A percentile compares a stretch with the other conserved stretches of the same genome.
These are phyloP conservation scores for Metallyticus violacea DNA, from an alignment of 2,888 invertebrate genomes.

Conservation along the genomic window DNA sequence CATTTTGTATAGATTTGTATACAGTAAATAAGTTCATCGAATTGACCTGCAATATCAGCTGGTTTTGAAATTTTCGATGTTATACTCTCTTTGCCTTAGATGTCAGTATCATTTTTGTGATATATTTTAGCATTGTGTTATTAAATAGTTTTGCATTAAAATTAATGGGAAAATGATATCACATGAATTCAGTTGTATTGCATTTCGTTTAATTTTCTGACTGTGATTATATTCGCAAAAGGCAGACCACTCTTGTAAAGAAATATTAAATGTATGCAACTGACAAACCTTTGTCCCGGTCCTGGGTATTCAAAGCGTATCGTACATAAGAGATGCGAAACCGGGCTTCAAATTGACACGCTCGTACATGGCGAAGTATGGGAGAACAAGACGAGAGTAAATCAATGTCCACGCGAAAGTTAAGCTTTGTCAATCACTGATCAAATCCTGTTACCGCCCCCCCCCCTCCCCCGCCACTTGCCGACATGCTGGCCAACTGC, in stretches of 20 bases:
- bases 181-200: too few species aligned
- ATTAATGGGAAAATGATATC: too few species aligned
- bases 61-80: too few species aligned
- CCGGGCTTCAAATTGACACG: not conserved
- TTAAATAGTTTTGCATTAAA: too few species aligned
- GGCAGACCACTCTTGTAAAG: not conserved
- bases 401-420: slow-evolving; percentile 21
- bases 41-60: too few species aligned
- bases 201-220: too few species aligned
- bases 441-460: slow-evolving; percentile 20
- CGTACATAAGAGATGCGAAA: not conserved
- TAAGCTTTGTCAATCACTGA: slow-evolving; percentile 26
- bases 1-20: too few species aligned
- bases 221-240: too few species aligned
- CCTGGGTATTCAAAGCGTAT: not conserved
- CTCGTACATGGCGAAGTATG: not conserved
- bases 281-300: not conserved
- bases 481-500: not conserved
- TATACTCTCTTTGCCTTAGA: too few species aligned
- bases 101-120: too few species aligned
- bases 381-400: slow-evolving; percentile 10
- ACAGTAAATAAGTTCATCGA: too few species aligned
- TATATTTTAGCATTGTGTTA: too few species aligned
- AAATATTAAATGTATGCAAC: not conserved
- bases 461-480: not conserved